Base-by-base conservation (phyloP, 2,888 invertebrate species). In the Drosophila borealis region DNA sequence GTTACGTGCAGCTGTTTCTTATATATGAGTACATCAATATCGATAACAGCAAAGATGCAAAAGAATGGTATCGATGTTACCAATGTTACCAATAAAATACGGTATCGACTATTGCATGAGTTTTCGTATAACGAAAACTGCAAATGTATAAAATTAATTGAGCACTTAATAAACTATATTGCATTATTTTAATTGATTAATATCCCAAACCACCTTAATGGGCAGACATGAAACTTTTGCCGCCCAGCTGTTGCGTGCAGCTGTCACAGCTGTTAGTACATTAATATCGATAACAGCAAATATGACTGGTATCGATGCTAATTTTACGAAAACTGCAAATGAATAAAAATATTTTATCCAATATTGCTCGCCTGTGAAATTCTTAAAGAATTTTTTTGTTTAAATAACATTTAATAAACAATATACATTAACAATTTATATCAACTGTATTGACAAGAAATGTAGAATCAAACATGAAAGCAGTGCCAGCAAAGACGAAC, bases 111-210 rank as follows among this genome's bases (percentile, higher is more conserved):
- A 6, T 25, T 6, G 25, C 25, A 25, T 6, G 25, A 8, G 25
- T 25, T 25, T 25, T 25, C 25, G 2, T 8, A 25, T 25, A 25
- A 8, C 29, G 29, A 8, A 8, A 29, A 8, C 29, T 29, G 29
- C 8, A 29, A 29, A 29, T 29, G 2, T 29, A 29, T 29, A 17
- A 17, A 17, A 17, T 29, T 5, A 69, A n/a, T 13, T n/a, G 2
- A 2, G 9, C n/a, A 5, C n/a, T 36, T 6, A 45, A 19, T n/a
- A 64, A 37, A 21, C 29, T 56, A 49, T 59, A 59, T 17, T 53
- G 65, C 29, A 72, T 10, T 81, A 86, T 83, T 78, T 74, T 79
- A 10, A 63, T 55, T 81, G 10, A 63, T 48, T 10, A 76, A 49
- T 56, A 48, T 13, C 2, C 8, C 17, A 21, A 5, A n/a, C 37